Base-by-base conservation (phyloP, 1,140 invertebrate species). In the Mya arenaria region DNA sequence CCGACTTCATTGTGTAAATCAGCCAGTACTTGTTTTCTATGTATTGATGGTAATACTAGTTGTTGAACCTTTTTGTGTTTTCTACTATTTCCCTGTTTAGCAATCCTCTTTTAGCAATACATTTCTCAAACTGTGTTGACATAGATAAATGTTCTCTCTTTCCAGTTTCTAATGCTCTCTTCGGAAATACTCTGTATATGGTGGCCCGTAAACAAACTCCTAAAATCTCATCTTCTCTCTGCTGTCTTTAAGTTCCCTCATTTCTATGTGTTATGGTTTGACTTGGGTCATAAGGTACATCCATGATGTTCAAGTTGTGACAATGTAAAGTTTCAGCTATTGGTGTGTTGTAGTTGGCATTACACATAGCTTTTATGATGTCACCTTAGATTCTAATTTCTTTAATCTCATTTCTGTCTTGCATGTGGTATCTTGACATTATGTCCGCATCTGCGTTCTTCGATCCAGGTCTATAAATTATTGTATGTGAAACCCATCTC, bases 321-420 rank as follows among this genome's bases (percentile, higher is more conserved):
- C 10, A 8, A 13, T 19, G 56, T 13, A 58, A 25, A 25, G 8
- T 58, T 58, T 58, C 6, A 58, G 28, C n/a, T 13, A 6, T 5
- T 6, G 28, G n/a, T 58, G 28, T 6, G 19, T 6, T 10, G 23
- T 28, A 28, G 28, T 25, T 63, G 30, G n/a, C n/a, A n/a, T 32
- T 13, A 63, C 60, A 63, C 30, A 63, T 25, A 63, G 60, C 15
- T 5, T 4, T 28, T 15, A 63, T 63, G 13, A 34, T 63, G 13
- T 63, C 30, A 63, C 65, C n/a, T 23, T 68, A 34, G 17, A 68
- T 68, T 28, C 65, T 68, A 8, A 68, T n/a, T n/a, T n/a, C 34
- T n/a, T 63, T 19, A 28, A 34, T 34, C 36, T 63, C 30, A 13
- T 25, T 25, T 28, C 17, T 6, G 8, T 41, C 19, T 39, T 37